These are phyloP conservation scores for Oryzias woworae DNA, from an alignment of 2,113 vertebrate species.

Conservation along the genomic window DNA sequence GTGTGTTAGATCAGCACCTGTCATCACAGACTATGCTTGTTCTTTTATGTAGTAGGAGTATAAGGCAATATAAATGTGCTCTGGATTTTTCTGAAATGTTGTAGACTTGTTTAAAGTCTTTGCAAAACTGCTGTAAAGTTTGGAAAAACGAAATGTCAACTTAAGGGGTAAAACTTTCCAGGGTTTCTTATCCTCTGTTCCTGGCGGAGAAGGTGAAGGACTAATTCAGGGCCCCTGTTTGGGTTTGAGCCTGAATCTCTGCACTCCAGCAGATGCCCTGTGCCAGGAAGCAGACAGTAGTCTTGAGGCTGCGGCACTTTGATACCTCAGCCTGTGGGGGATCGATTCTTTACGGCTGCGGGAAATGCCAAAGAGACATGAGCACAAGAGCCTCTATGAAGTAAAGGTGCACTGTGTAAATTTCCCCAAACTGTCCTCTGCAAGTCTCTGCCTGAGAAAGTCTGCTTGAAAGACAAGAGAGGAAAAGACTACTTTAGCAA, in stretches of 20 bases:
- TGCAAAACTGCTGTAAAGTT: constrained; percentile 22
- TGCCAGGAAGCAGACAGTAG: constrained; percentile 32
- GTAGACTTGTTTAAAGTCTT: constrained; percentile 23
- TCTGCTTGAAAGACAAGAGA: constrained; percentile 13
- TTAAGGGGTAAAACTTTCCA: constrained; percentile 60
- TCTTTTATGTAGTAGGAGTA: no score
- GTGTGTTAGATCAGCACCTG: no score
- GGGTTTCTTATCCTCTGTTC: constrained; percentile 44
- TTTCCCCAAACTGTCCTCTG: constrained; percentile 17
- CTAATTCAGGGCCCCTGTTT: constrained; percentile 55
- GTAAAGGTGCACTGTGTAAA: background rate
- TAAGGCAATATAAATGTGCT: no score
- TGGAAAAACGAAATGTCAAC: constrained; percentile 47
- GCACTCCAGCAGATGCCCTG: constrained; percentile 5
- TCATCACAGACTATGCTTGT: no score
- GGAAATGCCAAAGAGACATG: constrained; percentile 10
- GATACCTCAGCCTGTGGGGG: constrained; percentile 18
- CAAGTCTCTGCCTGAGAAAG: constrained; percentile 15
- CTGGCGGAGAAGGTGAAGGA: constrained; percentile 46
- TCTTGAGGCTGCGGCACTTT: constrained; percentile 14
- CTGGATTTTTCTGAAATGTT: background rate
- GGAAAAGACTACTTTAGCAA: constrained; percentile 24
- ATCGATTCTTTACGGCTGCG: constrained; percentile 32
- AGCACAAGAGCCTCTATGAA: constrained; percentile 13
- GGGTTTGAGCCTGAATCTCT: constrained; percentile 33